phyloP scores from a whole-genome alignment of 2,113 vertebrate species.

The Odobenus rosmarus region DNA sequence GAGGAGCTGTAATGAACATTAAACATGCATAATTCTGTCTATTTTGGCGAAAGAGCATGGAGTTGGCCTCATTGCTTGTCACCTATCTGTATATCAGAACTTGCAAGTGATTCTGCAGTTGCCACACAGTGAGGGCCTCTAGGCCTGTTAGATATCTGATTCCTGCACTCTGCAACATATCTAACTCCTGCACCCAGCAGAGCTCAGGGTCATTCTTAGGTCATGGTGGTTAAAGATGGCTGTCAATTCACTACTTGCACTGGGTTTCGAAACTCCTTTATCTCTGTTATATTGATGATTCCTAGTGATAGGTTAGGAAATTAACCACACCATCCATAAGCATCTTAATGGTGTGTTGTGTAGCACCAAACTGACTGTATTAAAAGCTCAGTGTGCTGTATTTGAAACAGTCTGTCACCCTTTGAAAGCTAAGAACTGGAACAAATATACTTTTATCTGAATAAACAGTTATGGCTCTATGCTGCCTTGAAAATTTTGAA shows the following conservation, averaged over 20 bases:
- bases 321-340: constrained; percentile 64
- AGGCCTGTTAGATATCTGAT: constrained; percentile 85
- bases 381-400: constrained; percentile 41
- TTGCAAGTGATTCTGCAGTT: constrained; percentile 83
- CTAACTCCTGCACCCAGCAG: constrained; percentile 86
- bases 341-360: constrained; percentile 56
- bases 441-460: constrained; percentile 72
- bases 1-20: neutral
- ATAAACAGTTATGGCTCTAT: constrained; percentile 64
- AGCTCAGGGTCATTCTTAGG: constrained; percentile 88
- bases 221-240: constrained; percentile 88
- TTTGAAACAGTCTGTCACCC: constrained; percentile 52
- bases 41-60: constrained; percentile 61
- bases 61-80: constrained; percentile 76
- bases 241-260: constrained; percentile 85
- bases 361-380: constrained; percentile 23
- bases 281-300: constrained; percentile 84
- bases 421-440: constrained; percentile 75
- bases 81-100: constrained; percentile 76
- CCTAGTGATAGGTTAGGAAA: constrained; percentile 77
- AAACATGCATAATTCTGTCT: neutral
- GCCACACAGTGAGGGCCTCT: constrained; percentile 81
- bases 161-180: constrained; percentile 83
- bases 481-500: constrained; percentile 73
- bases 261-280: constrained; percentile 85